Evolutionary conservation across 2,888 invertebrate species (phyloP), one percentile per base, ranked within the genome.

Genomic region (Sminthurinus aureus): DNA sequence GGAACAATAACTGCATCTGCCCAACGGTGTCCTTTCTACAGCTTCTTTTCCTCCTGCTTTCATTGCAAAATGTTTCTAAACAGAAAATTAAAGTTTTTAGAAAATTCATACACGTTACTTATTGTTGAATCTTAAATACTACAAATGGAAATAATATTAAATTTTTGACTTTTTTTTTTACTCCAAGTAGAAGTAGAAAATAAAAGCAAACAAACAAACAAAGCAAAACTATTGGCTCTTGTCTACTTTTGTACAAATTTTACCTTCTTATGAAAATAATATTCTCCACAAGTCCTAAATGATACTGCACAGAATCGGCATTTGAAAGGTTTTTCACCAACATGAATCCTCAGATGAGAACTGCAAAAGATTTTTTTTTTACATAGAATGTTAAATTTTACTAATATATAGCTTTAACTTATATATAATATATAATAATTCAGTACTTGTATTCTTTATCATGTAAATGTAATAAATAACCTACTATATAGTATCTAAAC

Each of bases 11-110:
- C 79, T 79, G 51, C 83, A 83, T 20, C 79, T 73, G 6, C 83
- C 83, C 20, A 79, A 50, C 24, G 83, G 79, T 20, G 73, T 74
- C 18, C 83, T 64, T 51, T 83, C 83, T 9, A 79, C 51, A 0
- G 66, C 12, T 74, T 79, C 74, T 51, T 77, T 52, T 18, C 26
- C 58, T 66, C 38, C 50, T 13, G 74, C 26, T 26, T 66, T 26
- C 58, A 83, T 73, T 18, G 83, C 77, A 22, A 83, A 9, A 38
- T 83, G 83, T 75, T 83, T 83, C 83, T 83, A 66, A 78, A 69
- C n/a, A n/a, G 26, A n/a, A 50, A 38, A 26, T 67, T 58, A 77
- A 64, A 50, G 24, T 24, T 71, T 71, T 58, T 58, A 18, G 2
- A 15, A 58, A 15, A 3, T 18, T 38, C 38, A 38, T 38, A 38